Evolutionary conservation across 1,140 invertebrate genomes (phyloP).

Genomic region (Nephotettix cincticeps): DNA sequence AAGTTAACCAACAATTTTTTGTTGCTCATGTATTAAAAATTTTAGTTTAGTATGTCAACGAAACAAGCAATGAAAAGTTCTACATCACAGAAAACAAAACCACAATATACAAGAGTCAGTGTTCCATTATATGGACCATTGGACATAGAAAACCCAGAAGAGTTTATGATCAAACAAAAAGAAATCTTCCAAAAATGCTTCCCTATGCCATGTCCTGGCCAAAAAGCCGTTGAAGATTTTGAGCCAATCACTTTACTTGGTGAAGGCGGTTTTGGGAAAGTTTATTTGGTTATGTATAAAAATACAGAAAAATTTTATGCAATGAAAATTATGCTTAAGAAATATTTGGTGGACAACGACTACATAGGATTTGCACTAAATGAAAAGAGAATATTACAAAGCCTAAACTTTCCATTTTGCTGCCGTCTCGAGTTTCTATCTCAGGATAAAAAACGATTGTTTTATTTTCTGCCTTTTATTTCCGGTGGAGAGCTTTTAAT

Average conservation of each 20-base stretch:
- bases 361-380: conserved; percentile 83
- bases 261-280: conserved; percentile 87
- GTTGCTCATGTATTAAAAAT: too few species aligned
- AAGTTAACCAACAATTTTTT: too few species aligned
- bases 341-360: conserved; percentile 80
- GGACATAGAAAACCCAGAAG: background rate
- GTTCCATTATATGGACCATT: background rate
- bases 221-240: conserved; percentile 47
- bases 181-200: background rate
- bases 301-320: conserved; percentile 64
- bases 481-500: conserved; percentile 75
- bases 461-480: conserved; percentile 79
- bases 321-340: conserved; percentile 91
- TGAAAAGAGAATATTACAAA: conserved; percentile 81
- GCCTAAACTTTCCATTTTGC: conserved; percentile 80
- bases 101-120: too few species aligned
- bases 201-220: background rate
- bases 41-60: too few species aligned
- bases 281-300: conserved; percentile 74
- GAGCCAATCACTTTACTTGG: conserved; percentile 73
- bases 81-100: too few species aligned
- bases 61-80: too few species aligned
- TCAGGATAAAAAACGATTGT: conserved; percentile 86
- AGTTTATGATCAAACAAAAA: background rate
- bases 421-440: conserved; percentile 80